Base-by-base conservation (phyloP, 1,140 invertebrate species). In the Parasteatoda tepidariorum region DNA sequence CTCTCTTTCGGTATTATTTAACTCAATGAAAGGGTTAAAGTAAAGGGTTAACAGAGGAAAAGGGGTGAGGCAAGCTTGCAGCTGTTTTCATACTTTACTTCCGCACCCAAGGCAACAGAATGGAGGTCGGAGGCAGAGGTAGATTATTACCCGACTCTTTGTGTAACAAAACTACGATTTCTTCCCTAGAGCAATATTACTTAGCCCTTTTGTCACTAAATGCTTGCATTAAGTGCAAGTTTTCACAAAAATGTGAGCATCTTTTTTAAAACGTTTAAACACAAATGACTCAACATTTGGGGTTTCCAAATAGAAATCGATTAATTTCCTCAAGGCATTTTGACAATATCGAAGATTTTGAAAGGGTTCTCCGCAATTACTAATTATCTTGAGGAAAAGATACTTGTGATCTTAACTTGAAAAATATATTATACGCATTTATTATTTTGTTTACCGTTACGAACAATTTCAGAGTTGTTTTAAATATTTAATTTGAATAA, bases 51-150 rank as follows among this genome's bases (percentile, higher is more conserved):
- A 30, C 41, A 76, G 24, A 34, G 73, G 55, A 48, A 30, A 59
- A 74, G 55, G 30, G 71, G 73, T 74, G 28, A 54, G 57, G 73
- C 28, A 59, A 48, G 34, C 13, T 26, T 9, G 24, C 73, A 76
- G 73, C 57, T 76, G 73, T 59, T 76, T 61, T 64, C 18, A 31
- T 64, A 41, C 13, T 18, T 26, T 33, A 76, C 73, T 76, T 76
- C 73, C 73, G 73, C 73, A 76, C 73, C 73, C 59, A 55, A 54
- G 73, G 73, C 59, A 62, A 48, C 64, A 33, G n/a, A 76, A 76
- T 64, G 41, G 57, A 64, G 73, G 73, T 76, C 73, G 59, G 30
- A 76, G 24, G 24, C 55, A 74, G 30, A 74, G 31, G 31, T 26
- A 57, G 73, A 76, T 61, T 73, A 73, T 76, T 76, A 76, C 59